Evolutionary conservation across 1,140 invertebrate genomes (phyloP), one percentile per base, ranked within the genome.

Genomic region (Euura saliciscinereae): DNA sequence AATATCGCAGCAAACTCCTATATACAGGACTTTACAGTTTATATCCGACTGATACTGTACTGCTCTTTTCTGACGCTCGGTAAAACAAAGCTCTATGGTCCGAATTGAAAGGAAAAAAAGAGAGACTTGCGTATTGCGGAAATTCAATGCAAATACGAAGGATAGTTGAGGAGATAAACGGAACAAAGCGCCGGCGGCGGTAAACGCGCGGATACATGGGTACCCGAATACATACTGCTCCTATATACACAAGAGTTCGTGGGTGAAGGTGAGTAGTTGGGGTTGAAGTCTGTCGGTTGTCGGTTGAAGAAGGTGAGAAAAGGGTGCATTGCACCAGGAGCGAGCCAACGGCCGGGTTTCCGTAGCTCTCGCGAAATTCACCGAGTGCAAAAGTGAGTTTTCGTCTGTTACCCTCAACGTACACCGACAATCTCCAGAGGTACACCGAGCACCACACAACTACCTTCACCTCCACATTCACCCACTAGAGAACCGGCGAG

Each of bases 61-160:
- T 28, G 1, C 28, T 28, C 28, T 28, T 28, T 28, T 28, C 1
- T 28, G 51, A n/a, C 8, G 2, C 13, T 59, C 3, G 5, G 51
- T 11, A 3, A n/a, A 8, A n/a, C 51, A 3, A n/a, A 59, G 51
- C 51, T 59, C 13, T 59, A 11, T 3, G 51, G 13, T n/a, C 0
- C 10, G 51, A 59, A 59, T 59, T n/a, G 51, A 59, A 28, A 28
- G 28, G 51, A n/a, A 59, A 59, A 59, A 59, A 59, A 59, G 51
- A 8, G 2, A 11, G 51, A n/a, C 51, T 59, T 59, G 51, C 46
- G 7, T n/a, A n/a, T n/a, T n/a, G 51, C 13, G 51, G 51, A 59
- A 59, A 59, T 59, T 59, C 51, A 59, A 59, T 59, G 51, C 6
- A 59, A 59, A 59, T 59, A 59, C 51, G 51, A n/a, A 59, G 51